Evolutionary conservation across 2,113 vertebrate genomes (phyloP).

Genomic region (Aythya baeri): DNA sequence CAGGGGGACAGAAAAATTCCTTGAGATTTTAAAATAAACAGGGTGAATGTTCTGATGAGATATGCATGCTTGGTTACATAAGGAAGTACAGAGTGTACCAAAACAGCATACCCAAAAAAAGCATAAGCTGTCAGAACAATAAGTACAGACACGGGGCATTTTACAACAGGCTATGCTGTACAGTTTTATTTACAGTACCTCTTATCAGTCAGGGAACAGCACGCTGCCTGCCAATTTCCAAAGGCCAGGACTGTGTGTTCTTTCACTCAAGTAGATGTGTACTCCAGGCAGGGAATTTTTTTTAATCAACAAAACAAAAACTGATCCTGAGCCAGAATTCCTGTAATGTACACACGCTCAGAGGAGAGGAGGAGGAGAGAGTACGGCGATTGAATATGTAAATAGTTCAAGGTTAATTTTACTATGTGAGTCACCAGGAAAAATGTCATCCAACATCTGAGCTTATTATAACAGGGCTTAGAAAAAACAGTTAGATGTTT

Average conservation of each 20-base stretch:
- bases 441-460: slow-evolving; percentile 62
- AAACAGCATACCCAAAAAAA: slow-evolving; percentile 90
- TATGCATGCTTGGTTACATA: slow-evolving; percentile 89
- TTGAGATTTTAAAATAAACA: slow-evolving; percentile 83
- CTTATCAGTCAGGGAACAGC: slow-evolving; percentile 95
- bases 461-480: slow-evolving; percentile 28
- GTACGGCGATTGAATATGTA: slow-evolving; percentile 62
- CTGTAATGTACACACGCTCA: slow-evolving; percentile 29
- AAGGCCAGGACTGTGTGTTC: slow-evolving; percentile 92
- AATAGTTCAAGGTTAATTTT: slow-evolving; percentile 69
- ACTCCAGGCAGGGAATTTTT: slow-evolving; percentile 67
- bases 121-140: slow-evolving; percentile 93
- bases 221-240: slow-evolving; percentile 89
- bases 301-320: slow-evolving; percentile 73
- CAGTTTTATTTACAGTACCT: slow-evolving; percentile 99
- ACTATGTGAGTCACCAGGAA: slow-evolving; percentile 28
- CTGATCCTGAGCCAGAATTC: slow-evolving; percentile 45
- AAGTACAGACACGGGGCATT: slow-evolving; percentile 88
- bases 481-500: slow-evolving; percentile 27
- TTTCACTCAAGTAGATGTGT: slow-evolving; percentile 84
- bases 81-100: slow-evolving; percentile 91
- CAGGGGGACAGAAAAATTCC: slow-evolving; percentile 67
- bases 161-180: slow-evolving; percentile 86
- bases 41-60: slow-evolving; percentile 87
- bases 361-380: slow-evolving; percentile 52